Percentiles rank a stretch among this genome's conserved stretches.
Evolutionary conservation across 2,888 invertebrate genomes (phyloP).

Genomic region (Leucophora obtusa): DNA sequence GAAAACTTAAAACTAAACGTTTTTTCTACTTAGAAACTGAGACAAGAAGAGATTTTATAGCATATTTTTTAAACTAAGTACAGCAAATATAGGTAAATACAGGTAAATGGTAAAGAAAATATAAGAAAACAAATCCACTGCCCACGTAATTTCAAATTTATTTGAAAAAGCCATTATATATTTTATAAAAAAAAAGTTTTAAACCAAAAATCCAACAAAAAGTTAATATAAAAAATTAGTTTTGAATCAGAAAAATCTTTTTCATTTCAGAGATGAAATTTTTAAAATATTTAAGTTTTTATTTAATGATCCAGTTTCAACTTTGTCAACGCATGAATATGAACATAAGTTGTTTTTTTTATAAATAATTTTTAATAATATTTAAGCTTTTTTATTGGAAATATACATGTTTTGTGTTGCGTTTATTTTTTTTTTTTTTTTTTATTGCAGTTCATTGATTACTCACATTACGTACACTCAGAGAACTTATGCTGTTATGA

Average conservation of each 20-base stretch:
- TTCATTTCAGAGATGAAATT: not conserved
- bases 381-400: not conserved
- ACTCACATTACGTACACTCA: conserved; percentile 23
- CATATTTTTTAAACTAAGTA: conserved; percentile 27
- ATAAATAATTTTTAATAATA: no score
- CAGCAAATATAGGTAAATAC: not conserved
- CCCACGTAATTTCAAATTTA: conserved; percentile 33
- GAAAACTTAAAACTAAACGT: conserved; percentile 23
- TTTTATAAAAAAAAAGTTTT: not conserved
- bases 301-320: no score
- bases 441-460: conserved; percentile 36
- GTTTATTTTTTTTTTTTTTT: conserved; percentile 22
- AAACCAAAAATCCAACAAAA: not conserved
- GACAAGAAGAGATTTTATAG: conserved; percentile 47
- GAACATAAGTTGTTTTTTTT: no score
- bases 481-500: no score
- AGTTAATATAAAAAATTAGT: not conserved
- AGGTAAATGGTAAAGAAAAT: not conserved
- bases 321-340: no score
- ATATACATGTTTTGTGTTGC: not conserved
- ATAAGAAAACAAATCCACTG: not conserved
- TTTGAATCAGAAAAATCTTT: not conserved
- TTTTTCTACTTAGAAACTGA: conserved; percentile 1
- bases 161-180: conserved; percentile 9
- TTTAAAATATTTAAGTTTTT: not conserved